Evolutionary conservation across 1,140 invertebrate species (phyloP).

Genomic region (Bombus terrestris): DNA sequence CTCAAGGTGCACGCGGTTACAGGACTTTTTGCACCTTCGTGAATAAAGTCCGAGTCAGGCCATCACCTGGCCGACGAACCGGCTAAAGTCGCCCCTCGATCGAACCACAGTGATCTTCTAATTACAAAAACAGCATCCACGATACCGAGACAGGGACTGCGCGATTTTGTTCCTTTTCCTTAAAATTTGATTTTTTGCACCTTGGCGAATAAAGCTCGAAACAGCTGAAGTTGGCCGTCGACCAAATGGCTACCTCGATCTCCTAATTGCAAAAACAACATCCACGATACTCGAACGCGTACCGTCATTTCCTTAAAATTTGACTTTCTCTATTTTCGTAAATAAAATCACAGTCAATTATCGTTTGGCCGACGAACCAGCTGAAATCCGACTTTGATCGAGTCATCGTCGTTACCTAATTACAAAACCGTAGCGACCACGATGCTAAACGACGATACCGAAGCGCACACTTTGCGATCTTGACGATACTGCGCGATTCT

Average conservation of each 20-base stretch:
- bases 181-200: too few relatives aligned
- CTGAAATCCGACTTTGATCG: background rate
- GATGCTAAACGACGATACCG: background rate
- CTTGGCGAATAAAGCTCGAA: background rate
- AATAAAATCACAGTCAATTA: background rate
- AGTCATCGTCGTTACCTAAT: background rate
- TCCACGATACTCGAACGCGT: background rate
- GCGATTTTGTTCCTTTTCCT: background rate
- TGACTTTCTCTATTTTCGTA: too few relatives aligned
- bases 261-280: background rate
- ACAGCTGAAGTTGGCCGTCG: too few relatives aligned
- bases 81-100: constrained; percentile 2
- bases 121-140: background rate
- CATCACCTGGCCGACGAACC: constrained; percentile 7
- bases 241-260: background rate
- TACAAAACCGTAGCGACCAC: too few relatives aligned
- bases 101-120: too few relatives aligned
- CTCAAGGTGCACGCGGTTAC: constrained; percentile 22
- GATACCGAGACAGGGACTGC: background rate
- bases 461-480: background rate
- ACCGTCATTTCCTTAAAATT: too few relatives aligned
- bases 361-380: background rate
- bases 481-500: too few relatives aligned
- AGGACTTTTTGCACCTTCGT: constrained; percentile 18
- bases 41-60: background rate